These are phyloP conservation scores for Morbakka virulenta DNA, from an alignment of 30 jellyfish, hydroid and myxozoan genomes.

Conservation along the genomic window DNA sequence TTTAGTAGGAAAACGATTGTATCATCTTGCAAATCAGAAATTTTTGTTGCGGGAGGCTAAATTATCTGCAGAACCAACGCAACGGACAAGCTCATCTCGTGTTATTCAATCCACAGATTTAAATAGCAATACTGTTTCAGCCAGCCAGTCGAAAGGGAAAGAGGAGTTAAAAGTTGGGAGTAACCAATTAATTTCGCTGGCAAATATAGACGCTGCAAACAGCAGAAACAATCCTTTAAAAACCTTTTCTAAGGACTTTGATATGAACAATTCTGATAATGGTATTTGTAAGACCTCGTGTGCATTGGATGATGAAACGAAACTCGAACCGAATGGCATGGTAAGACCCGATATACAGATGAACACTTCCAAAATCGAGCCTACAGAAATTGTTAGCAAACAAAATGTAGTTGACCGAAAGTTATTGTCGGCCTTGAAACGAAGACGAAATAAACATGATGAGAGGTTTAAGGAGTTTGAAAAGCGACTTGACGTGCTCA, in stretches of 20 bases:
- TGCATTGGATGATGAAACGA: background rate
- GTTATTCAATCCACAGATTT: background rate
- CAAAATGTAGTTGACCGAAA: background rate
- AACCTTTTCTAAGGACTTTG: background rate
- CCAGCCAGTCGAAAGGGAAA: too few species aligned
- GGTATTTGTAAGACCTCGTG: background rate
- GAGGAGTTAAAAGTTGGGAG: too few species aligned
- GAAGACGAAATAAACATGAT: background rate
- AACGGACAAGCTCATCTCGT: background rate
- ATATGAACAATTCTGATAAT: background rate
- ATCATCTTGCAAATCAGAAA: background rate
- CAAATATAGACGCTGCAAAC: too few species aligned
- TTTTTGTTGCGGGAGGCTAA: background rate
- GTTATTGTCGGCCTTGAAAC: slow-evolving; percentile 20
- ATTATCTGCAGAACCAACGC: background rate
- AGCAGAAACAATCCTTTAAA: too few species aligned
- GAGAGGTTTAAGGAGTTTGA: slow-evolving; percentile 22
- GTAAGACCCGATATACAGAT: background rate
- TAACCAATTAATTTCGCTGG: too few species aligned
- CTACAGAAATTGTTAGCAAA: background rate
- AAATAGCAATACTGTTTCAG: background rate
- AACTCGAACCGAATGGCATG: background rate
- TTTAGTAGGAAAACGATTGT: background rate
- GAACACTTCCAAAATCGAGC: background rate
- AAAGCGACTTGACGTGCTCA: slow-evolving; percentile 32